phyloP scores from a whole-genome alignment of 2,113 vertebrate genomes.

The Rutilus rutilus region DNA sequence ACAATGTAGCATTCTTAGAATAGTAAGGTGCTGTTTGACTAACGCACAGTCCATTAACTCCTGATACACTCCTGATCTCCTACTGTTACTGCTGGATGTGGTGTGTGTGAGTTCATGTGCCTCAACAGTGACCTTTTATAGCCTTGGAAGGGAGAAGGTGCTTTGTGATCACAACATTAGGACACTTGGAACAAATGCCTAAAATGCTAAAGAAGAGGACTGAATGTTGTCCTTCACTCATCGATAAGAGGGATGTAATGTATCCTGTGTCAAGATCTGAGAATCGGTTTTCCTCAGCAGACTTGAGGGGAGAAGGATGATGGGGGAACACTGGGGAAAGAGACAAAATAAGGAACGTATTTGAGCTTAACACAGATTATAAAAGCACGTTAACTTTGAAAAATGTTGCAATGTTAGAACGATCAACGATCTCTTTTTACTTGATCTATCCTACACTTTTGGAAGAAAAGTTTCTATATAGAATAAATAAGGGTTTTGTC shows the following conservation, averaged over 20 bases:
- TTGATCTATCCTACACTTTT: not conserved
- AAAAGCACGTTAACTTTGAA: not conserved
- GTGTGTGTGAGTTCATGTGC: not conserved
- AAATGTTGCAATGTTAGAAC: not conserved
- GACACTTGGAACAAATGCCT: not conserved
- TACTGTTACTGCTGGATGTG: not conserved
- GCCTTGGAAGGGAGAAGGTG: not conserved
- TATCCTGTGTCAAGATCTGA: not conserved
- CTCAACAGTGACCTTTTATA: not conserved
- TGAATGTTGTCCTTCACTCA: not conserved
- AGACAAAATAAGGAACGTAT: not conserved
- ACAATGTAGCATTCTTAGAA: constrained; percentile 17
- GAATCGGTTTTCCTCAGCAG: not conserved
- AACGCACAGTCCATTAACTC: constrained; percentile 18
- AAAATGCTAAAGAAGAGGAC: not conserved
- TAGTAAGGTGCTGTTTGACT: constrained; percentile 10
- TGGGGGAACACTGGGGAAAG: not conserved
- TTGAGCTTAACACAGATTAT: not conserved
- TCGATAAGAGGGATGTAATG: not conserved
- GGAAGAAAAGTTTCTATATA: too few relatives aligned
- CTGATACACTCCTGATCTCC: not conserved
- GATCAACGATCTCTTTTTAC: too few relatives aligned
- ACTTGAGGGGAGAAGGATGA: not conserved
- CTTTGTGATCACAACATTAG: constrained; percentile 23
- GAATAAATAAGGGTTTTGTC: too few relatives aligned